Percentiles rank a stretch among this genome's conserved stretches.
phyloP scores from a whole-genome alignment of 2,888 invertebrate species.

The Charanyca ferruginea region DNA sequence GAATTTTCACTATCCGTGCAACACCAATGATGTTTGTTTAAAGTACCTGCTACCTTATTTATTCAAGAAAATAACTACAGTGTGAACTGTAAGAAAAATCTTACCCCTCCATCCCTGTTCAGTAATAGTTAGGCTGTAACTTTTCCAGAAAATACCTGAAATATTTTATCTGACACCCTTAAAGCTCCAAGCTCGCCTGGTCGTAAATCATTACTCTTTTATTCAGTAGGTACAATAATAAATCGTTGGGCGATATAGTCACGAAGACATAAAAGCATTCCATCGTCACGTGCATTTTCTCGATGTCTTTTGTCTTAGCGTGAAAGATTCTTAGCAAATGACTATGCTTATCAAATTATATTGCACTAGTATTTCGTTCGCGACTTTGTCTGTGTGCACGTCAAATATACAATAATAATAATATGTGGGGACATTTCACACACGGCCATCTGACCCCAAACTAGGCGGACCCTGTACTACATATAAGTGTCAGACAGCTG shows the following conservation, averaged over 20 bases:
- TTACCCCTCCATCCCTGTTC: not conserved
- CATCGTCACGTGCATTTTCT: not conserved
- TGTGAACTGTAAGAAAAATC: not conserved
- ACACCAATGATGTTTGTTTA: not conserved
- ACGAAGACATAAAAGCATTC: slow-evolving; percentile 7
- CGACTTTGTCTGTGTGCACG: too few relatives aligned
- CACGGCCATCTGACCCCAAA: too few relatives aligned
- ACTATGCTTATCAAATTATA: not conserved
- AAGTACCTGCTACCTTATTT: not conserved
- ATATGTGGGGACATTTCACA: too few relatives aligned
- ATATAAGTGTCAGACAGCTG: too few relatives aligned
- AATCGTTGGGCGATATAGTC: not conserved
- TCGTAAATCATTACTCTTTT: slow-evolving; percentile 5
- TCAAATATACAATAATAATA: too few relatives aligned
- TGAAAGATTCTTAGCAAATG: not conserved
- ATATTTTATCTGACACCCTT: not conserved
- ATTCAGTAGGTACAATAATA: slow-evolving; percentile 7
- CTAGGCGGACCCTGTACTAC: too few relatives aligned
- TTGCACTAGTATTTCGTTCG: not conserved
- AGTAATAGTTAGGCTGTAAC: not conserved
- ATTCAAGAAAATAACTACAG: not conserved
- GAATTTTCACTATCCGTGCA: not conserved
- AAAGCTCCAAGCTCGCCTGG: not conserved
- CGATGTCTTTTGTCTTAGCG: not conserved
- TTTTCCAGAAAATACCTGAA: slow-evolving; percentile 2